Evolutionary conservation across 2,797 vertebrate genomes (phyloP).

Genomic region (Aselliscus stoliczkanus): DNA sequence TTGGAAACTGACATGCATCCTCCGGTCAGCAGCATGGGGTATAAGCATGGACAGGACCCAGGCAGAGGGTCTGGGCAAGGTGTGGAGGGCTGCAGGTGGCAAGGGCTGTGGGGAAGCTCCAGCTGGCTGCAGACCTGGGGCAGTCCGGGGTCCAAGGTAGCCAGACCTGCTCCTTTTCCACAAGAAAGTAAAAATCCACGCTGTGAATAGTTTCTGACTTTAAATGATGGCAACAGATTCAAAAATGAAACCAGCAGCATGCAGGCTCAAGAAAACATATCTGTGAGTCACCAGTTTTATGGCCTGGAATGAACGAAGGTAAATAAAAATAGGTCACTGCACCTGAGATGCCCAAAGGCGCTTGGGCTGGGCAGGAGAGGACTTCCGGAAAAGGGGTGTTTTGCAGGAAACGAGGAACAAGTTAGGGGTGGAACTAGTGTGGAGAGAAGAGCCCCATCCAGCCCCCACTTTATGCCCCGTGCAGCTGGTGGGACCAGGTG

Average conservation of each 20-base stretch:
- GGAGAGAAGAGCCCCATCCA: not conserved
- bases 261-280: not conserved
- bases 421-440: not conserved
- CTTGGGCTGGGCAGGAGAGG: not conserved
- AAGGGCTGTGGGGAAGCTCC: accelerated
- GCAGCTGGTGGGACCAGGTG: accelerated
- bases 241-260: not conserved
- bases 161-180: not conserved
- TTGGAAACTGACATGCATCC: accelerated
- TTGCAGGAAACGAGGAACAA: too few relatives aligned
- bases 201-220: not conserved
- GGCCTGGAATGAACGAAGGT: not conserved
- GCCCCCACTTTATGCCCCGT: accelerated
- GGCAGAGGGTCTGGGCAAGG: not conserved
- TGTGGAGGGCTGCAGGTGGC: accelerated
- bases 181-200: not conserved
- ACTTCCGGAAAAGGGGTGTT: not conserved
- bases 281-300: not conserved
- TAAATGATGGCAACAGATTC: not conserved
- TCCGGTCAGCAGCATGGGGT: accelerated
- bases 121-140: accelerated
- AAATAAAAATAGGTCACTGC: not conserved
- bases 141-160: accelerated
- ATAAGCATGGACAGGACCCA: not conserved
- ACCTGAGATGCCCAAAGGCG: accelerated